phyloP scores from a whole-genome alignment of 2,113 vertebrate genomes.

The Apistogramma diplotaenia region DNA sequence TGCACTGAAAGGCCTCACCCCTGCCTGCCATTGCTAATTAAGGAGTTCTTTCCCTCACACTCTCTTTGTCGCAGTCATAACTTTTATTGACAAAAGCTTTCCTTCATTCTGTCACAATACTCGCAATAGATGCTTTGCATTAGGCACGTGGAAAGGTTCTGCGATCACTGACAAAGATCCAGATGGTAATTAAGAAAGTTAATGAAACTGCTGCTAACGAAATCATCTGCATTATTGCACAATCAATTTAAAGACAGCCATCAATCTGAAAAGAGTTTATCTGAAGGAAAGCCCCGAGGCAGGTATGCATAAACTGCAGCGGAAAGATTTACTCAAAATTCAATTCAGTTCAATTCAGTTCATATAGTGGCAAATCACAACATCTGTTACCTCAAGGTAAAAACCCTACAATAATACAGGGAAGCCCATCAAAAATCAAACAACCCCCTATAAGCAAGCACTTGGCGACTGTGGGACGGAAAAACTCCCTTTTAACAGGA shows the following conservation, averaged over 20 bases:
- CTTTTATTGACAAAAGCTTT: conserved; percentile 42
- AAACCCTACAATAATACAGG: no score
- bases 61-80: conserved; percentile 30
- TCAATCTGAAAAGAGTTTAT: conserved; percentile 6
- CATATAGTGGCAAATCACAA: no score
- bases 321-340: conserved; percentile 13
- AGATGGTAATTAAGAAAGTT: conserved; percentile 43
- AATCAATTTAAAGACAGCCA: conserved; percentile 14
- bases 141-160: conserved; percentile 38
- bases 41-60: conserved; percentile 24
- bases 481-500: no score
- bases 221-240: not conserved
- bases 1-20: conserved; percentile 43
- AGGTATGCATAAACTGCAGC: not conserved
- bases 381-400: no score
- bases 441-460: no score
- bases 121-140: conserved; percentile 34
- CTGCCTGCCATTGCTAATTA: conserved; percentile 59
- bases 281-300: conserved; percentile 16
- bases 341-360: no score
- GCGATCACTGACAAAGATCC: conserved; percentile 33
- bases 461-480: no score
- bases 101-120: conserved; percentile 24
- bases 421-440: no score
- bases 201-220: conserved; percentile 7